Evolutionary conservation across 2,888 invertebrate genomes (phyloP).

Genomic region (Brachyopa scutellaris): DNA sequence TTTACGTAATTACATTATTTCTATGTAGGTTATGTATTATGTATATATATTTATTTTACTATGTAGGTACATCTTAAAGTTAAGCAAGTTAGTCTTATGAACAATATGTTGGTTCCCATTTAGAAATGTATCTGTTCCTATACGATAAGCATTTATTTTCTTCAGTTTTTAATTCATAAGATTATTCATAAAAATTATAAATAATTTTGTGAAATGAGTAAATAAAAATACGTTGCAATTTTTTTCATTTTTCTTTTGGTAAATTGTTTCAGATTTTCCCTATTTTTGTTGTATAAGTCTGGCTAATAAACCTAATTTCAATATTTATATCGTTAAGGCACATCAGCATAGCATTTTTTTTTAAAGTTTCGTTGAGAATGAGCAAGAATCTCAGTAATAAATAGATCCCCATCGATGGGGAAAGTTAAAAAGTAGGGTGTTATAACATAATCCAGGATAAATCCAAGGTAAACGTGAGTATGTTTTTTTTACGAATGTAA

Average conservation of each 20-base stretch:
- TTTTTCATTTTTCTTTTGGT: neutral
- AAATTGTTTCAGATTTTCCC: neutral
- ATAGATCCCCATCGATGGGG: constrained; percentile 5
- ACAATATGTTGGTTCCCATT: constrained; percentile 72
- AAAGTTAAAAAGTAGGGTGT: neutral
- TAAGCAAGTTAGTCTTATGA: constrained; percentile 69
- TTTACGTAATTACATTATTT: constrained; percentile 32
- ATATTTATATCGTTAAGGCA: constrained; percentile 54
- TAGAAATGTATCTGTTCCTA: constrained; percentile 63
- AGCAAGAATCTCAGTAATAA: constrained; percentile 10
- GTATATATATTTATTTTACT: constrained; percentile 19
- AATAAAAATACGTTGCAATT: neutral
- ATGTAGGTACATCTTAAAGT: constrained; percentile 36
- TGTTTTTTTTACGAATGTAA: too few relatives aligned
- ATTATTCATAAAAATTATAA: constrained; percentile 15
- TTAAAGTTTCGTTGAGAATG: constrained; percentile 45
- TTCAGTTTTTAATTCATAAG: constrained; percentile 20
- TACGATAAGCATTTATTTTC: constrained; percentile 8
- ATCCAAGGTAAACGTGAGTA: neutral
- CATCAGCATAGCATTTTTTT: constrained; percentile 65
- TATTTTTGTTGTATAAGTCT: too few relatives aligned
- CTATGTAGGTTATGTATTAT: too few relatives aligned
- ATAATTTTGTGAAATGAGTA: constrained; percentile 10
- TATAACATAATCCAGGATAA: neutral
- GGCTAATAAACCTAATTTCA: constrained; percentile 13